Evolutionary conservation across 2,888 invertebrate species (phyloP).

Genomic region (Ectemnius lituratus): DNA sequence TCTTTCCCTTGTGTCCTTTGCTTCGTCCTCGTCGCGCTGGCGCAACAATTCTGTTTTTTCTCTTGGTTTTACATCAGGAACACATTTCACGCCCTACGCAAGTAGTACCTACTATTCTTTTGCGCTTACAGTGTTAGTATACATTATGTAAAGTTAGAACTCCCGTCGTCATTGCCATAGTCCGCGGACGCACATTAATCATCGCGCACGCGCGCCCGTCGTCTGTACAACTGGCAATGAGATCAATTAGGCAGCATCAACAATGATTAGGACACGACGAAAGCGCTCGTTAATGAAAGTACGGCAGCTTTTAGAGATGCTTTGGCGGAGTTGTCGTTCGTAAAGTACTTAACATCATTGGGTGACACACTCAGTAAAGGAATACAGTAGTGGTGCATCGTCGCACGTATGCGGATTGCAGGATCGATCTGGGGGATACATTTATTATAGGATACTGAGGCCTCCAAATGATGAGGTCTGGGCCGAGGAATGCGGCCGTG

Average conservation of each 20-base stretch:
- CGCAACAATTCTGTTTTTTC: constrained; percentile 25
- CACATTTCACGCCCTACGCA: constrained; percentile 40
- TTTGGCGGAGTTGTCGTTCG: too few relatives aligned
- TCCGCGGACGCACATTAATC: background rate
- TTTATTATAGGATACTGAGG: too few relatives aligned
- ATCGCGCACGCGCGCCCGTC: background rate
- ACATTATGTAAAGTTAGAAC: constrained; percentile 36
- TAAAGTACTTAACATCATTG: too few relatives aligned
- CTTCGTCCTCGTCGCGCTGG: constrained; percentile 11
- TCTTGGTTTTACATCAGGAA: constrained; percentile 37
- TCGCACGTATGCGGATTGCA: too few relatives aligned
- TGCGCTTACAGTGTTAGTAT: constrained; percentile 32
- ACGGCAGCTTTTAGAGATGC: background rate
- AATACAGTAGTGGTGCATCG: too few relatives aligned
- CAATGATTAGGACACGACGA: constrained; percentile 45
- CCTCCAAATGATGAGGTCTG: too few relatives aligned
- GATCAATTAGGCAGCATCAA: constrained; percentile 52
- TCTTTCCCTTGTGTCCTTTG: background rate
- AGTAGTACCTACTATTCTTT: constrained; percentile 26
- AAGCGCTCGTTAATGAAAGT: constrained; percentile 32
- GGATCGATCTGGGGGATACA: too few relatives aligned
- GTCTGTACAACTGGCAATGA: constrained; percentile 26
- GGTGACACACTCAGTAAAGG: too few relatives aligned
- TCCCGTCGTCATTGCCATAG: constrained; percentile 10
- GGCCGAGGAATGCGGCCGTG: too few relatives aligned